These are phyloP conservation scores for Linhomoeus sp. DNA, from an alignment of 2,888 invertebrate species.

Conservation along the genomic window DNA sequence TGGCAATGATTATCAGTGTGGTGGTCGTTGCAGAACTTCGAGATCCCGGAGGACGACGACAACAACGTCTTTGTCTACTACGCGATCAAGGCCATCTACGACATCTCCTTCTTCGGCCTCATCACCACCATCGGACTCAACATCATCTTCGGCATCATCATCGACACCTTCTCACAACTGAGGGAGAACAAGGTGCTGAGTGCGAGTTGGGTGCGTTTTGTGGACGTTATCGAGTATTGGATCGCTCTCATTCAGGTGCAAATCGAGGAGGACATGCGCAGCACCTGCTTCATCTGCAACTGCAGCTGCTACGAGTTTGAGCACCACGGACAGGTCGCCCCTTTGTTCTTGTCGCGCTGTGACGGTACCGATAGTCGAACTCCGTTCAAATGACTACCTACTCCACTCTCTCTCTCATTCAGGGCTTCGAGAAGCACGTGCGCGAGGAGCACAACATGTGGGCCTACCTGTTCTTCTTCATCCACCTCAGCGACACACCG, in stretches of 20 bases:
- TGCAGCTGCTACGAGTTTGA: slow-evolving; percentile 31
- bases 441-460: slow-evolving; percentile 30
- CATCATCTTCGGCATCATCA: slow-evolving; percentile 33
- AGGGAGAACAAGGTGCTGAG: slow-evolving; percentile 27
- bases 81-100: slow-evolving; percentile 27
- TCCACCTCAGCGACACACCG: slow-evolving; percentile 30
- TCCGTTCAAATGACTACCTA: no score
- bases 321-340: slow-evolving; percentile 26
- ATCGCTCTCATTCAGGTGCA: slow-evolving; percentile 25
- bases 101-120: slow-evolving; percentile 31
- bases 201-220: no score
- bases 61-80: slow-evolving; percentile 17
- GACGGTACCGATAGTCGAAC: no score
- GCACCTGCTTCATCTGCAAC: slow-evolving; percentile 31
- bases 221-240: neutral
- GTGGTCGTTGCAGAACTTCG: slow-evolving; percentile 6
- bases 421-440: neutral
- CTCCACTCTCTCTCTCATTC: no score
- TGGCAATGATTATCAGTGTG: no score
- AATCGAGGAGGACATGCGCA: slow-evolving; percentile 31
- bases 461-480: slow-evolving; percentile 32
- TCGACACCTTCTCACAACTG: slow-evolving; percentile 32
- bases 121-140: slow-evolving; percentile 32
- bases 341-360: no score
- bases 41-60: slow-evolving; percentile 7